A percentile compares a stretch with the other conserved stretches of the same genome.
These are phyloP conservation scores for Oreonectes daqikongensis DNA, from an alignment of 2,797 vertebrate species.

Conservation along the genomic window DNA sequence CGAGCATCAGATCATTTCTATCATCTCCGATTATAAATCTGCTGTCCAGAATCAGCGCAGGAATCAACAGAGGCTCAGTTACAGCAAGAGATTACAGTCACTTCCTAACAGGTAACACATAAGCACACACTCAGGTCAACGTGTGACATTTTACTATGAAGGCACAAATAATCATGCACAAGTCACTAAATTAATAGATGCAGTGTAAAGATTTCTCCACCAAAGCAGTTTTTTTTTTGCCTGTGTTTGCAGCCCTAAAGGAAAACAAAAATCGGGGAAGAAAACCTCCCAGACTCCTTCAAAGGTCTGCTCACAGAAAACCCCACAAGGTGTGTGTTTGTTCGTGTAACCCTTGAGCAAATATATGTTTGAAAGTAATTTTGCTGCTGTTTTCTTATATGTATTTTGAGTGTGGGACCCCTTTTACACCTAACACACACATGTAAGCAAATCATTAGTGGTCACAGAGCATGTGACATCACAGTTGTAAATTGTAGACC, in stretches of 20 bases:
- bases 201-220: background rate
- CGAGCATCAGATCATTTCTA: constrained; percentile 89
- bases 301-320: constrained; percentile 80
- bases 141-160: background rate
- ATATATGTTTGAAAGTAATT: background rate
- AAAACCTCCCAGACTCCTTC: constrained; percentile 82
- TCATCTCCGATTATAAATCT: constrained; percentile 93
- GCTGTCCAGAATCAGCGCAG: constrained; percentile 89
- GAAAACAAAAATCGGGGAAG: constrained; percentile 89
- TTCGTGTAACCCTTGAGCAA: no score
- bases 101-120: constrained; percentile 40
- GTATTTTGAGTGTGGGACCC: background rate
- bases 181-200: no score
- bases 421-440: background rate
- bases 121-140: background rate
- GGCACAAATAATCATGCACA: no score
- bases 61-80: constrained; percentile 78
- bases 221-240: constrained; percentile 1
- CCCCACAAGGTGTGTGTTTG: constrained; percentile 76
- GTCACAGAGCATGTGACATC: background rate
- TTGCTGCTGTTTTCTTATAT: background rate
- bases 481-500: background rate
- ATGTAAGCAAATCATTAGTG: background rate
- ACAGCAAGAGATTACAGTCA: constrained; percentile 80
- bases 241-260: constrained; percentile 80